Evolutionary conservation across 1,140 invertebrate species (phyloP), one percentile per base, ranked within the genome.

Genomic region (Bombus balteatus): DNA sequence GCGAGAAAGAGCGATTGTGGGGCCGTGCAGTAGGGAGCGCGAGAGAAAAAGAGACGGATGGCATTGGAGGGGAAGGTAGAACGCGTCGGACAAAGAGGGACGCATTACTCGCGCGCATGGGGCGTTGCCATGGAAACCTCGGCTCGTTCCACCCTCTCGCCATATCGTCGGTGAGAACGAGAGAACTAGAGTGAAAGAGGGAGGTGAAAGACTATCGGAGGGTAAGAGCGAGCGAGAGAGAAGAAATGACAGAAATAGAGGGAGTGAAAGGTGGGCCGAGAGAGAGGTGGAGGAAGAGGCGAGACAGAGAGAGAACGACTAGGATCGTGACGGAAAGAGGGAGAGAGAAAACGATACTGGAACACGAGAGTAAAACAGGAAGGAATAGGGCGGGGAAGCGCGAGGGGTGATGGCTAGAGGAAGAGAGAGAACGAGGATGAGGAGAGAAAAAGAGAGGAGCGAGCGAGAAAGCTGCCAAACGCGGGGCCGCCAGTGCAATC

Each of bases 101-200:
- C 75, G 83, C 90, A 89, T 94, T 93, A 92, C 90, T 92, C 89
- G 93, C 91, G 93, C 92, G 93, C 92, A 93, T 94, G 93, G 95
- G 95, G 94, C 93, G 95, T 95, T 95, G 94, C 94, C 91, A 95
- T 94, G 94, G 94, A 89, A 94, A 95, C 94, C 91, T 93, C 93
- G 93, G 90, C 92, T 92, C 91, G 89, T 93, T 92, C 91, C 90
- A 93, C 88, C 93, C 92, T 91, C 87, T 87, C 79, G 81, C 81
- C 75, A 66, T 80, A 72, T 77, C 71, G 85, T 81, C 76, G 87
- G 82, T 65, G 68, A 53, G 88, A 87, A 88, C 86, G 90, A 90
- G 83, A 82, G 86, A 82, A 66, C 18, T 34, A 76, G 66, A 68
- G 32, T 32, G 59, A 62, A 62, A 62, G 59, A 68, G 68, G 18